Conservation (phyloP, 23 tunicate species). For the Botrylloides violaceus region DNA sequence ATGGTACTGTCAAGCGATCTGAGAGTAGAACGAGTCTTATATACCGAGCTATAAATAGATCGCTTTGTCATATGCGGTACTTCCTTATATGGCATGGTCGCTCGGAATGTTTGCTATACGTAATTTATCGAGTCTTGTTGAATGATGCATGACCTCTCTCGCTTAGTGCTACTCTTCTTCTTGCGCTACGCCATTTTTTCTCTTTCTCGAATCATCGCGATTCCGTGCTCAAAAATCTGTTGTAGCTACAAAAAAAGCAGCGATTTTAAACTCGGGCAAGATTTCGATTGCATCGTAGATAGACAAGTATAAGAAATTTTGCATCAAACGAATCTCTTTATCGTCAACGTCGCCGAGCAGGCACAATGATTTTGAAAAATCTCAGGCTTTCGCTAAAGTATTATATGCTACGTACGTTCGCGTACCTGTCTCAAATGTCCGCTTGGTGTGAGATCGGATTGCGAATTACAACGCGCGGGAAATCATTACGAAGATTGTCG, state of each 20-base stretch:
- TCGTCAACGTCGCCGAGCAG: neutral
- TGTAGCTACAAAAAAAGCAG: neutral
- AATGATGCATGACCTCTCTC: slow-evolving; percentile 9
- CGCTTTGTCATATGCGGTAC: slow-evolving; percentile 18
- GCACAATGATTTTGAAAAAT: too few species aligned
- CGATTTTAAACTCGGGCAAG: neutral
- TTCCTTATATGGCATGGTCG: slow-evolving; percentile 21
- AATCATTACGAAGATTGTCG: too few species aligned
- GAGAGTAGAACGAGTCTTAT: slow-evolving; percentile 12
- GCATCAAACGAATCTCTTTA: neutral
- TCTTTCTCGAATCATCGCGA: neutral
- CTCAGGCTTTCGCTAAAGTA: too few species aligned
- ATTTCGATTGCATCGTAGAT: neutral
- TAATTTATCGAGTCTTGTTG: neutral
- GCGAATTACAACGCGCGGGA: too few species aligned
- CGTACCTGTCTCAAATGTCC: too few species aligned
- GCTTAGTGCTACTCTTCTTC: neutral
- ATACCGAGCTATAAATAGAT: slow-evolving; percentile 79
- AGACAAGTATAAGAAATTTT: neutral
- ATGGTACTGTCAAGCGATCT: neutral
- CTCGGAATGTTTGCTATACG: slow-evolving; percentile 14
- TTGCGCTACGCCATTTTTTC: neutral
- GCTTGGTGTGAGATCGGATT: too few species aligned
- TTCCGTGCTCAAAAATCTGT: neutral
- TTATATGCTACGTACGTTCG: too few species aligned